A percentile compares a stretch with the other conserved stretches of the same genome.
Conservation (phyloP, 2,888 invertebrate genomes). For the Drosophila nr. perissopoda region DNA sequence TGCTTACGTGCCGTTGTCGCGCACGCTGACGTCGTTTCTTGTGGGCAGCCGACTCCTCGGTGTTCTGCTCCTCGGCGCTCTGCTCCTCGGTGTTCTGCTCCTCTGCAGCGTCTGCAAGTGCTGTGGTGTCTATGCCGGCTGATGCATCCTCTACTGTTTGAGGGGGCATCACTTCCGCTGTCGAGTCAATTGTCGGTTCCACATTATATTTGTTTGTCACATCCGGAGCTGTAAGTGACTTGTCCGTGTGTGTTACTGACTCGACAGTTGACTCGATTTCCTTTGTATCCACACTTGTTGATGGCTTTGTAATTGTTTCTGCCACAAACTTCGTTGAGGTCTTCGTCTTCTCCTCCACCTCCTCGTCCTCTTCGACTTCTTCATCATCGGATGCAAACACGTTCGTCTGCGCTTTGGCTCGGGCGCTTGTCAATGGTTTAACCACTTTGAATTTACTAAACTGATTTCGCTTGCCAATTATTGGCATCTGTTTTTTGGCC, state of each 20-base stretch:
- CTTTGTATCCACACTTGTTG: constrained; percentile 14
- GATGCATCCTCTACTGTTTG: constrained; percentile 1
- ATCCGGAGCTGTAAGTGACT: constrained; percentile 32
- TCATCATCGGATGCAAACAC: constrained; percentile 75
- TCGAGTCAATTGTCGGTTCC: constrained; percentile 20
- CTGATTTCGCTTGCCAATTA: constrained; percentile 85
- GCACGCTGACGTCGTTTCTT: constrained; percentile 79
- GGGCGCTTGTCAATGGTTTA: constrained; percentile 49
- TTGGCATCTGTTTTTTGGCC: constrained; percentile 81
- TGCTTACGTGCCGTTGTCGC: constrained; percentile 79
- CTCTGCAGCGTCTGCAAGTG: constrained; percentile 1
- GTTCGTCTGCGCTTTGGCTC: constrained; percentile 44
- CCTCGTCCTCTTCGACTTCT: constrained; percentile 66
- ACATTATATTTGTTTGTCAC: constrained; percentile 23
- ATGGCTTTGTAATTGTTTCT: constrained; percentile 28
- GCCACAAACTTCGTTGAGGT: background rate
- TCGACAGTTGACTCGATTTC: constrained; percentile 17
- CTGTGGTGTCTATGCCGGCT: background rate
- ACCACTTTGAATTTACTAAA: constrained; percentile 82
- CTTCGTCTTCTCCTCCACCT: constrained; percentile 19
- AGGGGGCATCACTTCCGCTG: constrained; percentile 22
- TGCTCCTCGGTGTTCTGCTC: constrained; percentile 20
- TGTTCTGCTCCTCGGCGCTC: constrained; percentile 8
- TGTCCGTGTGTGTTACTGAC: constrained; percentile 26
- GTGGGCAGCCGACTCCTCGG: constrained; percentile 36